Conservation (phyloP, 30 jellyfish, hydroid and myxozoan species). For the Hydra vulgaris region DNA sequence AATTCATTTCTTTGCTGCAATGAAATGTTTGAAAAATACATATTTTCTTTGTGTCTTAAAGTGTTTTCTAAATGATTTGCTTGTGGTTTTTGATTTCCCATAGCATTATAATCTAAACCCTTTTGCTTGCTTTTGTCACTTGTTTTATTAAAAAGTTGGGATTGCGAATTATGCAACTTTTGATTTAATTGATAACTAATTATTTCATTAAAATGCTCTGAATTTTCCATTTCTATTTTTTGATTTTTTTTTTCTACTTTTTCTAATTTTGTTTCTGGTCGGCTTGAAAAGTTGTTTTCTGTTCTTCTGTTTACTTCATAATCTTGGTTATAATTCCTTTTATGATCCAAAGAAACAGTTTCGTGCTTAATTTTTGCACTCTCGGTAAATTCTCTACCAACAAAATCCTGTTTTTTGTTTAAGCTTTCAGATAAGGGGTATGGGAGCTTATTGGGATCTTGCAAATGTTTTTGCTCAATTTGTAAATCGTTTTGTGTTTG, state of each 20-base stretch:
- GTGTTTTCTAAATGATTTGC: too few species aligned
- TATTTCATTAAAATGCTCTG: not conserved
- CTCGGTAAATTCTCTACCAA: not conserved
- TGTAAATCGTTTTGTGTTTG: too few species aligned
- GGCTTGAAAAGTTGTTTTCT: slow-evolving; percentile 6
- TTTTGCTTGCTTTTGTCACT: too few species aligned
- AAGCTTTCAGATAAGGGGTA: not conserved
- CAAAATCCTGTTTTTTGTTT: not conserved
- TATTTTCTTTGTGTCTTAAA: too few species aligned
- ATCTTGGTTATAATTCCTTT: slow-evolving; percentile 1
- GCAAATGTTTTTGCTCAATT: not conserved
- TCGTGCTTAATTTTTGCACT: not conserved
- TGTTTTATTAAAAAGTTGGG: not conserved
- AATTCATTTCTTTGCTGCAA: not conserved
- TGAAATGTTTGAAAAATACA: too few species aligned
- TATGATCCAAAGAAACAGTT: not conserved
- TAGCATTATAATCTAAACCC: too few species aligned
- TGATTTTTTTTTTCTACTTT: slow-evolving; percentile 1
- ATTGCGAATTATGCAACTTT: not conserved
- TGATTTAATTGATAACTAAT: too few species aligned
- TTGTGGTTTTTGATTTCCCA: too few species aligned
- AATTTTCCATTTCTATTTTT: not conserved
- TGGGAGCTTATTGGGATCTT: not conserved
- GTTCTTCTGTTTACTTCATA: slow-evolving; percentile 7
- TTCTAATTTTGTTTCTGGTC: not conserved